Evolutionary conservation across 2,797 vertebrate species (phyloP), one percentile per base, ranked within the genome.

Genomic region (Oryzias dopingdopingensis): DNA sequence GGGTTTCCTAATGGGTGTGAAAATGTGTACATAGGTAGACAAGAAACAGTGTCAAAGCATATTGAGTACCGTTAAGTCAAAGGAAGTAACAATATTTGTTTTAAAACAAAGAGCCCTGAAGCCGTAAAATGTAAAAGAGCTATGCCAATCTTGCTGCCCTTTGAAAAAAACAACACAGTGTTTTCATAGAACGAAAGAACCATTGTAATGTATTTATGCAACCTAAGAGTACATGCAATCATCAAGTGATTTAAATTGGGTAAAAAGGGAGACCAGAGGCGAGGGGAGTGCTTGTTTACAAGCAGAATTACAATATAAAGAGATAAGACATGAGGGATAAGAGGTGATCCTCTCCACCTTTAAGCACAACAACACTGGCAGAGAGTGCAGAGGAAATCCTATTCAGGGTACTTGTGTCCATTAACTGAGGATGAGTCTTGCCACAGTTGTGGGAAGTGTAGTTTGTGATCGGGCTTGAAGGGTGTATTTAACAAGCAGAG

Each of bases 401-500:
- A 76, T 53, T 22, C 40, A 59, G 10, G 44, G 49, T 45, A 50
- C 53, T 67, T 43, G 43, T 58, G 62, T 62, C 66, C 49, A 61
- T 29, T 60, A 58, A 62, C 56, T 49, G 66, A 67, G 67, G 51
- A 63, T 15, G 40, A 55, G 41, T 22, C 49, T 29, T n/a, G 24
- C 48, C 32, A 48, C 51, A 49, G 56, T 48, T 53, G 60, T 41
- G 49, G 50, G 43, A 48, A 56, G 40, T 51, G 47, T 26, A 43
- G 50, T 57, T 65, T 66, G 47, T 16, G 40, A 62, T 53, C 22
- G n/a, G 51, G 46, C 52, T 49, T 77, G 71, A 84, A 87, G 74
- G 78, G 80, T 79, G 74, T 76, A 74, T 80, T 82, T 73, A 82
- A 63, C 72, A 62, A 58, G 7, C 47, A 26, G 56, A 59, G 76